phyloP scores from a whole-genome alignment of 2,113 vertebrate genomes.

The Suricata suricatta region DNA sequence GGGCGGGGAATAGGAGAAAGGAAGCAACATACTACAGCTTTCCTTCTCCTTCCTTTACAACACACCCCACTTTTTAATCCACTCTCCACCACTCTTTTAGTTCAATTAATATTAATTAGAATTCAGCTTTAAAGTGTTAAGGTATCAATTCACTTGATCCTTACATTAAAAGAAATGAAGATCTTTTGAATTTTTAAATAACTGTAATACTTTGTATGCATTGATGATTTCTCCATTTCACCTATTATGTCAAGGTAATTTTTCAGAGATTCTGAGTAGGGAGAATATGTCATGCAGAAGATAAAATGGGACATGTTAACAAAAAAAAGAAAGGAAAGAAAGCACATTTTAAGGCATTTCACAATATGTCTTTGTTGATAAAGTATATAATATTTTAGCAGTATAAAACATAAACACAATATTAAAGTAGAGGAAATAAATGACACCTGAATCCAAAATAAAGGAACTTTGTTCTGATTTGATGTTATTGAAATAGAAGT shows the following conservation, averaged over 20 bases:
- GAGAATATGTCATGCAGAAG: not conserved
- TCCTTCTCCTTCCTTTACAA: not conserved
- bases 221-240: not conserved
- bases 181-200: constrained; percentile 9
- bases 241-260: not conserved
- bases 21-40: not conserved
- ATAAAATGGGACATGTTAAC: not conserved
- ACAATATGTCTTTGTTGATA: not conserved
- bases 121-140: not conserved
- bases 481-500: not conserved
- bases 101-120: not conserved
- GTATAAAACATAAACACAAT: not conserved
- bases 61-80: not conserved
- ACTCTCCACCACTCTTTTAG: not conserved
- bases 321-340: not conserved
- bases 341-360: not conserved
- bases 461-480: not conserved
- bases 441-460: not conserved
- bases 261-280: not conserved
- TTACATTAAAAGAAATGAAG: not conserved
- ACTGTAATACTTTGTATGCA: not conserved
- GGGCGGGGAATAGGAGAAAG: not conserved
- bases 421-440: not conserved
- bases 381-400: not conserved
- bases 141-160: not conserved